Conservation (phyloP, 2,113 vertebrate genomes). For the Thymallus thymallus region DNA sequence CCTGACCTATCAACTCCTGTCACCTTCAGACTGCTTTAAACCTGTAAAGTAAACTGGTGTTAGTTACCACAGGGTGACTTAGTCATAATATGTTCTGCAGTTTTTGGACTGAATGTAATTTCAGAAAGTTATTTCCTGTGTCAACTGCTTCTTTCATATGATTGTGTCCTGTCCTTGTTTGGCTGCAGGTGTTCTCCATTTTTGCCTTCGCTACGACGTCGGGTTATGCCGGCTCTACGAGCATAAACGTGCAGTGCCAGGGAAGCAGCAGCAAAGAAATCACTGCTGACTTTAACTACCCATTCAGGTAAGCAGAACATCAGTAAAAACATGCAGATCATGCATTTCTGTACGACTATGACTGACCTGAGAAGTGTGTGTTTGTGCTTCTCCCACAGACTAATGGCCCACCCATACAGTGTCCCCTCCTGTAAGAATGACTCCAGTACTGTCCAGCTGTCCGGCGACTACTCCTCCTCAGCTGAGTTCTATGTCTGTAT, state of each 20-base stretch:
- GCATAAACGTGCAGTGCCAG: constrained; percentile 75
- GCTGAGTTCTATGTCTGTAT: constrained; percentile 90
- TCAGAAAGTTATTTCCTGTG: not conserved
- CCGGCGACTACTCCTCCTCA: constrained; percentile 84
- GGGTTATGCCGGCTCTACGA: constrained; percentile 83
- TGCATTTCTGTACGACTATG: not conserved
- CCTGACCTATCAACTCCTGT: too few relatives aligned
- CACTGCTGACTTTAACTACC: constrained; percentile 80
- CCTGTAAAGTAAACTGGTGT: too few relatives aligned
- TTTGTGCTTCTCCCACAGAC: constrained; percentile 54
- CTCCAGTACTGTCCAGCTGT: constrained; percentile 40
- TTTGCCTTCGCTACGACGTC: constrained; percentile 91
- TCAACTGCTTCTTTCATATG: constrained; percentile 5
- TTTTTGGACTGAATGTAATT: too few relatives aligned
- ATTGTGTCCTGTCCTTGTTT: constrained; percentile 4
- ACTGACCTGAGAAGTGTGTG: not conserved
- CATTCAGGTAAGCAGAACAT: constrained; percentile 84
- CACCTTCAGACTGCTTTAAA: too few relatives aligned
- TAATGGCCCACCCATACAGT: constrained; percentile 74
- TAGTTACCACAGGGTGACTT: too few relatives aligned
- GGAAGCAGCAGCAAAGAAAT: constrained; percentile 54
- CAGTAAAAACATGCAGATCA: not conserved
- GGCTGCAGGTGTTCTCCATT: constrained; percentile 85
- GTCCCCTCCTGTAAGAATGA: constrained; percentile 73
- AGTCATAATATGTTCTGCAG: too few relatives aligned